These are phyloP conservation scores for Ligdia adustata DNA, from an alignment of 2,888 invertebrate species.

Conservation along the genomic window DNA sequence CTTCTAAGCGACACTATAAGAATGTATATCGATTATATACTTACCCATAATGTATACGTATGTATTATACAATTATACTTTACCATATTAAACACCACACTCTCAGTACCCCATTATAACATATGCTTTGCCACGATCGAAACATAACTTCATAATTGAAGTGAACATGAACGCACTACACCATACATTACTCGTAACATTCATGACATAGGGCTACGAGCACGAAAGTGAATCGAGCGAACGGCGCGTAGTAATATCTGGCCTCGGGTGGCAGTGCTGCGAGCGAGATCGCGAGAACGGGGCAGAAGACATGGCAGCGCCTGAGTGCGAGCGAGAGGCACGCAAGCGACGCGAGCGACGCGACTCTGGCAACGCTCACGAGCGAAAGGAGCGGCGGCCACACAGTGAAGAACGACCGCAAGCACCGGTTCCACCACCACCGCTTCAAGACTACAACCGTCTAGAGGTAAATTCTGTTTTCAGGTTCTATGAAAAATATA, in stretches of 20 bases:
- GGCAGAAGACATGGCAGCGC: slow-evolving; percentile 78
- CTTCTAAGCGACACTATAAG: slow-evolving; percentile 26
- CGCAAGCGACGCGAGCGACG: slow-evolving; percentile 85
- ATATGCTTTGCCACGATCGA: slow-evolving; percentile 50
- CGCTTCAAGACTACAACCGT: slow-evolving; percentile 74
- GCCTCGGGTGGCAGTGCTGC: slow-evolving; percentile 79
- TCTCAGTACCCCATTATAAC: slow-evolving; percentile 41
- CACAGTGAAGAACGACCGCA: slow-evolving; percentile 77
- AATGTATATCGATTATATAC: slow-evolving; percentile 11
- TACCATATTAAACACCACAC: slow-evolving; percentile 38
- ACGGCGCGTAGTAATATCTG: slow-evolving; percentile 76
- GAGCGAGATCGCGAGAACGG: slow-evolving; percentile 68
- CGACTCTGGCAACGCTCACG: slow-evolving; percentile 82
- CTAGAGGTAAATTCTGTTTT: slow-evolving; percentile 59
- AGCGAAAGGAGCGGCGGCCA: slow-evolving; percentile 75
- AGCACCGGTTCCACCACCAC: slow-evolving; percentile 72
- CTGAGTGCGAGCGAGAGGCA: slow-evolving; percentile 83
- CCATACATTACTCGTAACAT: slow-evolving; percentile 47
- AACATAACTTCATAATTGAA: slow-evolving; percentile 36
- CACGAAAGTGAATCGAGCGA: slow-evolving; percentile 76
- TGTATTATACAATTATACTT: slow-evolving; percentile 45
- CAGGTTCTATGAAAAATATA: no score
- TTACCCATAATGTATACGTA: slow-evolving; percentile 22
- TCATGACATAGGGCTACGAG: slow-evolving; percentile 73
- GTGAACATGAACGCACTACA: slow-evolving; percentile 50